A percentile compares a stretch with the other conserved stretches of the same genome.
Evolutionary conservation across 2,888 invertebrate species (phyloP).

Genomic region (Archips crataeganus): DNA sequence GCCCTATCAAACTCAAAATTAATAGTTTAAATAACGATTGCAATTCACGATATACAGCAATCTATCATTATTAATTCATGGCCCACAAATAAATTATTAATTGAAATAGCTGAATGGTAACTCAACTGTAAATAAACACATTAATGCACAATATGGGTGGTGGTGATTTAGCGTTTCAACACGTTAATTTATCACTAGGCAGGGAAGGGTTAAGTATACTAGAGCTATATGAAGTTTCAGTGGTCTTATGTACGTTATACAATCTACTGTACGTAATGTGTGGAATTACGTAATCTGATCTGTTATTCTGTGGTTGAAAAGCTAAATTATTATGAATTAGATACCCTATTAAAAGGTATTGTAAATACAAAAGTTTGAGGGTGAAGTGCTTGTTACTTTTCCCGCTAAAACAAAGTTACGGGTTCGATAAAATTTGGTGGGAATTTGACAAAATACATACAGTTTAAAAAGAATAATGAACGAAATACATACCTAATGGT

Average conservation of each 20-base stretch:
- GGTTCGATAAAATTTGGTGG: too few species aligned
- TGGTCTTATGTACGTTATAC: not conserved
- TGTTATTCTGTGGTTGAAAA: not conserved
- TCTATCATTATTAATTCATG: slow-evolving; percentile 9
- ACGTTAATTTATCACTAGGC: slow-evolving; percentile 28
- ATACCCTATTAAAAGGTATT: too few species aligned
- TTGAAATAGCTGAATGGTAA: slow-evolving; percentile 14
- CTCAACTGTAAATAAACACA: not conserved
- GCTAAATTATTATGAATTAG: not conserved
- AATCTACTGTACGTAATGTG: too few species aligned
- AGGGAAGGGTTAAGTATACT: not conserved
- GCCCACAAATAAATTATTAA: slow-evolving; percentile 13
- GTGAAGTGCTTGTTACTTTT: too few species aligned
- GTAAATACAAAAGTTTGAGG: too few species aligned
- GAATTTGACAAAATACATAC: too few species aligned
- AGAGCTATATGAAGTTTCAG: not conserved
- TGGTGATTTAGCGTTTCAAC: slow-evolving; percentile 3
- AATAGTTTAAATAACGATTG: not conserved
- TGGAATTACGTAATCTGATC: too few species aligned
- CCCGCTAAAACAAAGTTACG: too few species aligned
- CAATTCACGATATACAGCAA: not conserved
- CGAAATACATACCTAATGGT: too few species aligned
- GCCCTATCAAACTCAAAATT: not conserved
- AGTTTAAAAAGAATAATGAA: too few species aligned
- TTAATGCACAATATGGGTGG: not conserved